Base-by-base conservation (phyloP, 2,888 invertebrate genomes). In the Mylabris sibirica region DNA sequence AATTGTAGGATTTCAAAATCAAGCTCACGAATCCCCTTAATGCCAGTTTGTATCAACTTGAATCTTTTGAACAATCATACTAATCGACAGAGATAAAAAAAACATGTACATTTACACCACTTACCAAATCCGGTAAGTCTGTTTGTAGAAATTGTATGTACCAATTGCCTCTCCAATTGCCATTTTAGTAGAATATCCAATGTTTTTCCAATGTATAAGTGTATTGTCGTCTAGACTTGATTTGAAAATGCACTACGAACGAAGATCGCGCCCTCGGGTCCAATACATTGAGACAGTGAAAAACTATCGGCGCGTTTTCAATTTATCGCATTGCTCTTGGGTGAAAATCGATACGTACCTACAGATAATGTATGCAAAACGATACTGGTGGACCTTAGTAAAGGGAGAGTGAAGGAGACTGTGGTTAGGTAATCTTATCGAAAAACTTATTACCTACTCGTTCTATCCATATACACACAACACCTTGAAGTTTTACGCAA, bases 241-340 rank as follows among this genome's bases (percentile, higher is more conserved):
- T 82, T 80, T 79, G 79, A 77, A 80, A 80, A 81, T 82, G 81
- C 80, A 81, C 79, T 81, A 73, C 78, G 76, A 78, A 80, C 76
- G 73, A 73, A 75, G 78, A 82, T 82, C 76, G 81, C 65, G 69
- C 82, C 77, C 82, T 64, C 53, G 82, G 79, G 83, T 78, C 77
- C 79, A 77, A 82, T 82, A 78, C 76, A 73, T 75, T 77, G 75
- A 77, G 83, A 83, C 83, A 82, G 80, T 83, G 83, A 83, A 83
- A 83, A 83, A 83, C 77, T 80, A 76, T 79, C 78, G 80, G 81
- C 78, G 77, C 77, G 76, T 78, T 81, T 83, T 83, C 82, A 83
- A 83, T 83, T 83, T 82, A 83, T 83, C 79, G 80, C 76, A 72
- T 76, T 76, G 73, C 69, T 61, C 41, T 70, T 70, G 75, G 49